Conservation (phyloP, 1,140 invertebrate genomes). For the Uloborus diversus region DNA sequence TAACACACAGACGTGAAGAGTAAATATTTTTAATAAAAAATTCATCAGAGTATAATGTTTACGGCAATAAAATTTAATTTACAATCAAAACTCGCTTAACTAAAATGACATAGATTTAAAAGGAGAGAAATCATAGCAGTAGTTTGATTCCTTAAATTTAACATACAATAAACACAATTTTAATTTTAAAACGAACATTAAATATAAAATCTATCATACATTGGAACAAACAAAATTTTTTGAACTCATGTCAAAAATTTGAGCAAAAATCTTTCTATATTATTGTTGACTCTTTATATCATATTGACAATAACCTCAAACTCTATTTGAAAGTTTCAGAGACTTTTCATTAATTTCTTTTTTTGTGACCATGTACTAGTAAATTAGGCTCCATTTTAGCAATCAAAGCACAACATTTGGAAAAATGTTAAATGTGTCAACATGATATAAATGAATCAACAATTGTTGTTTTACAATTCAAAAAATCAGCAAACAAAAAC, state of each 20-base stretch:
- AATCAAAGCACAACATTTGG: not conserved
- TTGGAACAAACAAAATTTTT: not conserved
- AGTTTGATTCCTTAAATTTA: not conserved
- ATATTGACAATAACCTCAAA: too few species aligned
- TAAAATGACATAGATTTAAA: slow-evolving; percentile 39
- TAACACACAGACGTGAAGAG: slow-evolving; percentile 50
- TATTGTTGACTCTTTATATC: too few species aligned
- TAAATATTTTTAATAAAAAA: slow-evolving; percentile 56
- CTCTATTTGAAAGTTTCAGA: too few species aligned
- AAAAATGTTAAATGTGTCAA: too few species aligned
- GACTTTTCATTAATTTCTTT: not conserved
- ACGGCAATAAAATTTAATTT: slow-evolving; percentile 41
- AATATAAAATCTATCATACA: not conserved
- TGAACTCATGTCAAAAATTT: not conserved
- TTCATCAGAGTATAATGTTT: slow-evolving; percentile 52
- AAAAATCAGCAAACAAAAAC: not conserved
- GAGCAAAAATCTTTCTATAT: not conserved
- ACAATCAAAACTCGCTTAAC: slow-evolving; percentile 37
- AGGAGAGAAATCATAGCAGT: not conserved
- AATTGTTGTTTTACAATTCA: too few species aligned
- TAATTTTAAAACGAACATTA: not conserved
- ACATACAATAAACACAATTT: not conserved
- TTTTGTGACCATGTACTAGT: not conserved
- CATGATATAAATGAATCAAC: too few species aligned
- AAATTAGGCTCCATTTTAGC: not conserved